Evolutionary conservation across 2,797 vertebrate species (phyloP).

Genomic region (Eurystomus glaucurus): DNA sequence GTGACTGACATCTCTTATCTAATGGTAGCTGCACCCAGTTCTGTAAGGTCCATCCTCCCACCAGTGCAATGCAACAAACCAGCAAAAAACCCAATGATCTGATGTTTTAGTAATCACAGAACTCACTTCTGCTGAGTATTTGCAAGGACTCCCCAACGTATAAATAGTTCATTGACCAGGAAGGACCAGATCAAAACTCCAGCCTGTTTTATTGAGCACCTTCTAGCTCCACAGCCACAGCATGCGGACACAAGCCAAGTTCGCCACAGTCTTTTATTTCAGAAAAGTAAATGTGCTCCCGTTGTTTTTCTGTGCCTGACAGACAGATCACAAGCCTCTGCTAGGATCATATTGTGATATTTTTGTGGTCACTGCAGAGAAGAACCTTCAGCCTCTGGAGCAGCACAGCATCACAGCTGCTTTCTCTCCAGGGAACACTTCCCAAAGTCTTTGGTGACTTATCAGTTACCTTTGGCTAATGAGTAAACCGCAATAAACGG

Average conservation of each 20-base stretch:
- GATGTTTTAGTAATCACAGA: background rate
- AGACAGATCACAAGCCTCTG: background rate
- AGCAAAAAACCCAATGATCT: background rate
- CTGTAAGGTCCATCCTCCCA: accelerated
- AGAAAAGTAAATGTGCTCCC: accelerated
- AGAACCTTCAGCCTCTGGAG: background rate
- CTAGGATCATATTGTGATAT: accelerated
- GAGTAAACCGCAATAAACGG: background rate
- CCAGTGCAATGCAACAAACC: background rate
- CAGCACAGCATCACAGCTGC: background rate
- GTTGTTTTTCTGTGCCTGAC: background rate
- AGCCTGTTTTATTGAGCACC: background rate
- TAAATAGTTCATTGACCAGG: accelerated
- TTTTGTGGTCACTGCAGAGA: accelerated
- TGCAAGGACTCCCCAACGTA: background rate
- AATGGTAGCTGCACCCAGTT: background rate
- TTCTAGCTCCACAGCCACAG: accelerated
- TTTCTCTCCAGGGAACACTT: background rate
- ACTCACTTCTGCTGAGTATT: too few relatives aligned
- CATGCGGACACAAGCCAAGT: accelerated
- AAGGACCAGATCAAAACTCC: background rate
- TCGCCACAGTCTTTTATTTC: background rate
- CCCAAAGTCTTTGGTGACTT: background rate
- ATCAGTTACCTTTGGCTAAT: background rate
- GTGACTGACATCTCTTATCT: background rate